Percentiles rank a stretch among this genome's conserved stretches.
phyloP scores from a whole-genome alignment of 2,113 vertebrate genomes.

The Equus przewalskii region DNA sequence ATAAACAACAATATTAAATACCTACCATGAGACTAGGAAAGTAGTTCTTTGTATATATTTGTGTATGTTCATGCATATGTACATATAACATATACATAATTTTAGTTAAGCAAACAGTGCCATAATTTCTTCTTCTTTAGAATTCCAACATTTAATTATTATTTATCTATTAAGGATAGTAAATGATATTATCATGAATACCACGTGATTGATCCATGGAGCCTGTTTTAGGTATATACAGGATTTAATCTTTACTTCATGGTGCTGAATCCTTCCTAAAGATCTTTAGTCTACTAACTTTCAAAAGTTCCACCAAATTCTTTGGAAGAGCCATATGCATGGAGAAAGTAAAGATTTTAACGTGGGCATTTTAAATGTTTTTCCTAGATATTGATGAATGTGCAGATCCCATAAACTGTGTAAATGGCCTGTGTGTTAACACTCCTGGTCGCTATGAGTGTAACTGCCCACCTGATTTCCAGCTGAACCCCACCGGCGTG shows the following conservation, averaged over 20 bases:
- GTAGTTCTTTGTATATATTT: neutral
- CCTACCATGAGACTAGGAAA: neutral
- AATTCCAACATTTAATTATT: conserved; percentile 17
- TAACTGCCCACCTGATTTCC: conserved; percentile 92
- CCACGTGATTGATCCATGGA: neutral
- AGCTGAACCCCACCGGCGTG: conserved; percentile 92
- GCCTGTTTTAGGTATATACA: neutral
- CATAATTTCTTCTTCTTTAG: neutral
- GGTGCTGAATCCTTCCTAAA: neutral
- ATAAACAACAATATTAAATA: conserved; percentile 29
- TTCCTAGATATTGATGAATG: conserved; percentile 92
- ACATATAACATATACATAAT: neutral
- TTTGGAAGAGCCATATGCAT: neutral
- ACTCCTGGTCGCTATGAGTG: conserved; percentile 92
- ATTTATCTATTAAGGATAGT: neutral
- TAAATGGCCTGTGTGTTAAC: conserved; percentile 93
- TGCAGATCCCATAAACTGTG: conserved; percentile 92
- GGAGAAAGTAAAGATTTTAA: conserved; percentile 43
- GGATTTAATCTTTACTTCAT: neutral
- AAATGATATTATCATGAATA: neutral
- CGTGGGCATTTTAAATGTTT: conserved; percentile 21
- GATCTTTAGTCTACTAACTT: neutral
- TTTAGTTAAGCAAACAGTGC: conserved; percentile 21
- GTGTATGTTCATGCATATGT: neutral
- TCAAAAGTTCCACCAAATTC: neutral